A percentile compares a stretch with the other conserved stretches of the same genome.
Evolutionary conservation across 2,888 invertebrate species (phyloP).

Genomic region (Sinotaia quadrata): DNA sequence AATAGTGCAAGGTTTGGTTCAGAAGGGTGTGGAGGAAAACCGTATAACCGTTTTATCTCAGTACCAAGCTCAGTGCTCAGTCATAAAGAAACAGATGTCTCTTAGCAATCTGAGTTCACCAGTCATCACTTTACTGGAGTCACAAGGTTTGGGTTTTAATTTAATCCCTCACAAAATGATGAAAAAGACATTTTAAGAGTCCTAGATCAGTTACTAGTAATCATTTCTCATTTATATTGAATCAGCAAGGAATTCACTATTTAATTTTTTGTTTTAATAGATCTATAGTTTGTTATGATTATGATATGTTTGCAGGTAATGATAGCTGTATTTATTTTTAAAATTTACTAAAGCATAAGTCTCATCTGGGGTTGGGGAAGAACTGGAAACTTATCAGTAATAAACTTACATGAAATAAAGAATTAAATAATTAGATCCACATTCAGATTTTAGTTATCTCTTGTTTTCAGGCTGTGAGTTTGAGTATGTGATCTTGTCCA

Average conservation of each 20-base stretch:
- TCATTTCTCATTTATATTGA: too few species aligned
- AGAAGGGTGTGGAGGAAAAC: slow-evolving; percentile 42
- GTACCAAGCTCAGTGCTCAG: slow-evolving; percentile 56
- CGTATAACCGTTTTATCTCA: slow-evolving; percentile 57
- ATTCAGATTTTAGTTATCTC: not conserved
- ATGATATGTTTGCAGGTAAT: not conserved
- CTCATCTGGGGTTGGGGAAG: too few species aligned
- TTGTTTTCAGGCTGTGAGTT: slow-evolving; percentile 59
- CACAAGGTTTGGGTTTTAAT: slow-evolving; percentile 59
- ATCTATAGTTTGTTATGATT: not conserved
- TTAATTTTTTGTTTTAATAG: not conserved
- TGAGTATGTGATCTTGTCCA: slow-evolving; percentile 66
- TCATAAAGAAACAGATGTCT: slow-evolving; percentile 44
- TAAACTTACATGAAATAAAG: not conserved
- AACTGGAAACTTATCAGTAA: not conserved
- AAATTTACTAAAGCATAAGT: too few species aligned
- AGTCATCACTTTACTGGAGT: slow-evolving; percentile 42
- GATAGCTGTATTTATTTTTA: not conserved
- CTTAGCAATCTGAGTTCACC: slow-evolving; percentile 36
- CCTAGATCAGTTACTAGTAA: too few species aligned
- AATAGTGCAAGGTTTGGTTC: slow-evolving; percentile 47
- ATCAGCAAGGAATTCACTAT: not conserved
- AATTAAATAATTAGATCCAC: not conserved
- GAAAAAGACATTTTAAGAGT: too few species aligned
- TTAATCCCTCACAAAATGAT: too few species aligned